Conservation (phyloP, 2,888 invertebrate genomes). For the Spatulosminthurus flaviceps region DNA sequence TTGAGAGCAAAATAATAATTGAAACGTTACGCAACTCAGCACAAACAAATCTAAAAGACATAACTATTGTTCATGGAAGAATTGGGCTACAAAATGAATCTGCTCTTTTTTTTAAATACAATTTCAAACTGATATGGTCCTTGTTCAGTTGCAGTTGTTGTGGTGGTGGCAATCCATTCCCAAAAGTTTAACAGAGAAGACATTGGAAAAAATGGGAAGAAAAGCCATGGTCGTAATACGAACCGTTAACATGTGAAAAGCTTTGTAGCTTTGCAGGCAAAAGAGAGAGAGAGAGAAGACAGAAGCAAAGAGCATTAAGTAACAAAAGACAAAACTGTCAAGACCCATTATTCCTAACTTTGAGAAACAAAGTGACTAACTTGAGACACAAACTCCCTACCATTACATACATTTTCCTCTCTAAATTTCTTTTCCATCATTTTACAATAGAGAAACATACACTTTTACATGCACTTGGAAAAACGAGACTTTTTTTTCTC, state of each 20-base stretch:
- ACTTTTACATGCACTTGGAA: too few species aligned
- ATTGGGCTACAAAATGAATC: conserved; percentile 21
- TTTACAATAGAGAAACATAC: too few species aligned
- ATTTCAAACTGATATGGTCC: not conserved
- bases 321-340: not conserved
- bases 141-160: not conserved
- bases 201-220: too few species aligned
- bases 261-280: too few species aligned
- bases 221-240: too few species aligned
- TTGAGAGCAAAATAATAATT: not conserved
- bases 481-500: too few species aligned
- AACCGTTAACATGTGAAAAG: conserved; percentile 1
- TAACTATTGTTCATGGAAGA: not conserved
- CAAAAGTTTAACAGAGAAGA: not conserved
- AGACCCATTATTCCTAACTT: not conserved
- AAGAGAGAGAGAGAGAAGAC: not conserved
- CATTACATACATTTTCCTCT: too few species aligned
- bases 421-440: too few species aligned
- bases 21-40: conserved; percentile 18
- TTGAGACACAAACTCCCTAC: too few species aligned
- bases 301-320: not conserved
- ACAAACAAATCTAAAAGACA: not conserved
- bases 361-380: too few species aligned
- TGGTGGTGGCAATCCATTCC: conserved; percentile 4
- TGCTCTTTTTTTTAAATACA: not conserved